Evolutionary conservation across 2,113 vertebrate species (phyloP), one percentile per base, ranked within the genome.

Genomic region (Crocuta crocuta): DNA sequence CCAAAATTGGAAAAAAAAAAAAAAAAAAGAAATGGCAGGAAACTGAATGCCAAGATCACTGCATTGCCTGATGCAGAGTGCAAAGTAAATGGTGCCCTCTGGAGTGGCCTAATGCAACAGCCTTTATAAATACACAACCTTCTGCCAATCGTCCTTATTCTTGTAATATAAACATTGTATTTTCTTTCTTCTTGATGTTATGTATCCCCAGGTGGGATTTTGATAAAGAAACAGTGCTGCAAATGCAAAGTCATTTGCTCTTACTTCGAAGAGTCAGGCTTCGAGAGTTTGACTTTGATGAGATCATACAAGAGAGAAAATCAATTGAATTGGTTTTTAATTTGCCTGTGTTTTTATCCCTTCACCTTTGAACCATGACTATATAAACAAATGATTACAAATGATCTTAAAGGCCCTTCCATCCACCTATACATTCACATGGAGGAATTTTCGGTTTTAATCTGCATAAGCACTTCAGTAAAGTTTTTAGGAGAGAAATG

Each of bases 1-100:
- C 84, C 76, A 90, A 84, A 84, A 84, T 63, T 95, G 58, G 79
- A 89, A 68, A 94, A 80, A 86, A 86, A 24, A 63, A 89, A 83
- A 89, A 83, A 85, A 89, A 65, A 48, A 19, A 86, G 74, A 87
- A 43, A 23, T 35, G 85, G 48, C 7, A 26, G n/a, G n/a, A 63
- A 39, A 92, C 63, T n/a, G 70, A 90, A 76, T 0, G 4, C 3
- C 16, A 11, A 61, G 39, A n/a, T 83, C 87, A 50, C 19, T 9
- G 31, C 33, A 33, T 35, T 9, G 53, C n/a, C 8, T 3, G 21
- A 10, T 2, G 35, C 26, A 5, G 31, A 39, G 61, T 31, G 12
- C 19, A 61, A 4, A 45, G 76, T 4, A 26, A 11, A 58, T n/a
- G 63, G 73, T 61, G 31, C 48, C 91, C 43, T 78, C 94, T 55